Conservation (phyloP, 2,797 vertebrate species). For the Rallus crepitans region DNA sequence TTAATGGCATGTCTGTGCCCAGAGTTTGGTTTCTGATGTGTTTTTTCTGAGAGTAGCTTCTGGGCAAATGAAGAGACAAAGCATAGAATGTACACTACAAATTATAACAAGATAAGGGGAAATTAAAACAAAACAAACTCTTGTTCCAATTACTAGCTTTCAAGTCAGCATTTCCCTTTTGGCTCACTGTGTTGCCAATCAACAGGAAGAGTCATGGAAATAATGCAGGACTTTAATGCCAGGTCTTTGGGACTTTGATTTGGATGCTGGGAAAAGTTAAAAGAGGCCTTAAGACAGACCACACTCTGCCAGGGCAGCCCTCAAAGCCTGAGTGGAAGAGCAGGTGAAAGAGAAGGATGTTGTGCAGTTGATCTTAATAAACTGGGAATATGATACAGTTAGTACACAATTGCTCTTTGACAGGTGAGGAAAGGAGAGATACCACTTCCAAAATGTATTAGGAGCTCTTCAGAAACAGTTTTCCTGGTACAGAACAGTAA, state of each 20-base stretch:
- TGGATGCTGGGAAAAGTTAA: not conserved
- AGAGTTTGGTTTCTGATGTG: not conserved
- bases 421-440: not conserved
- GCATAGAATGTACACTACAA: not conserved
- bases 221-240: not conserved
- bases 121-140: constrained; percentile 2
- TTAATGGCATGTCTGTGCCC: not conserved
- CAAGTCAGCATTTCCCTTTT: constrained; percentile 18
- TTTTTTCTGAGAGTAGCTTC: not conserved
- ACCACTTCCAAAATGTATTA: not conserved
- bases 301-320: not conserved
- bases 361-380: not conserved
- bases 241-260: not conserved
- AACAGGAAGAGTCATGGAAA: not conserved
- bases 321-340: not conserved
- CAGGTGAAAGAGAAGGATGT: not conserved
- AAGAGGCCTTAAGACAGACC: not conserved
- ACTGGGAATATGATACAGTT: not conserved
- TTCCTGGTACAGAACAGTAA: not conserved
- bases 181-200: not conserved
- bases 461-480: not conserved
- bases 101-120: not conserved
- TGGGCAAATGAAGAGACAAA: not conserved
- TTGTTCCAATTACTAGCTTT: not conserved
- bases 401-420: not conserved